Evolutionary conservation across 2,888 invertebrate species (phyloP).

Genomic region (Drosophila flavopinicola): DNA sequence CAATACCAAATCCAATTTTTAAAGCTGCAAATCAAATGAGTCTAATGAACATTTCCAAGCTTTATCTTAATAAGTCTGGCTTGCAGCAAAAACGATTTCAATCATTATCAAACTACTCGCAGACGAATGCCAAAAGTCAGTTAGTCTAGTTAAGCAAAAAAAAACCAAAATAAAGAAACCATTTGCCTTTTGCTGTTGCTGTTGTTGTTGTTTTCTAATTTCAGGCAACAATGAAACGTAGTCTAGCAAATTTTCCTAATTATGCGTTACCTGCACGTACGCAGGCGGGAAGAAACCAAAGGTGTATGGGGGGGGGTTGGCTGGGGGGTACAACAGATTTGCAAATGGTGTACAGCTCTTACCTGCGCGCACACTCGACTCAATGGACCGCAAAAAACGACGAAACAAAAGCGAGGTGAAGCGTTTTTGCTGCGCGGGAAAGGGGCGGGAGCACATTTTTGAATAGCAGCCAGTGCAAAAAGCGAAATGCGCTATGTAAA

Average conservation of each 20-base stretch:
- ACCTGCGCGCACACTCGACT: conserved; percentile 17
- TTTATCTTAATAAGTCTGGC: no score
- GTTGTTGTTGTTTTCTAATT: conserved; percentile 34
- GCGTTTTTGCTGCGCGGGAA: conserved; percentile 11
- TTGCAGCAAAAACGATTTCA: not conserved
- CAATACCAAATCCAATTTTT: no score
- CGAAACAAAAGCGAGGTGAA: conserved; percentile 53
- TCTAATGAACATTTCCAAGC: no score
- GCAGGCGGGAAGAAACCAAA: conserved; percentile 26
- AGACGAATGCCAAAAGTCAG: conserved; percentile 3
- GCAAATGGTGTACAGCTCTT: conserved; percentile 28
- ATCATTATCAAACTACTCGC: conserved; percentile 37
- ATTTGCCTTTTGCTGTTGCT: conserved; percentile 7
- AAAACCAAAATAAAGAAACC: conserved; percentile 3
- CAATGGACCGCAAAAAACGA: conserved; percentile 62
- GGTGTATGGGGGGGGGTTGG: not conserved
- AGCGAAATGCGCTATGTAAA: conserved; percentile 47
- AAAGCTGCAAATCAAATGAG: no score
- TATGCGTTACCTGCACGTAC: conserved; percentile 75
- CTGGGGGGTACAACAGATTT: conserved; percentile 29
- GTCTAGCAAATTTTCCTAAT: conserved; percentile 65
- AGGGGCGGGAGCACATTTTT: conserved; percentile 29
- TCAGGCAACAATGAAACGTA: conserved; percentile 48
- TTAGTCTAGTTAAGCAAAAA: not conserved
- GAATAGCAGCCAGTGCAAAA: conserved; percentile 14